These are phyloP conservation scores for Nemotelus nigrinus DNA, from an alignment of 2,888 invertebrate genomes.

Conservation along the genomic window DNA sequence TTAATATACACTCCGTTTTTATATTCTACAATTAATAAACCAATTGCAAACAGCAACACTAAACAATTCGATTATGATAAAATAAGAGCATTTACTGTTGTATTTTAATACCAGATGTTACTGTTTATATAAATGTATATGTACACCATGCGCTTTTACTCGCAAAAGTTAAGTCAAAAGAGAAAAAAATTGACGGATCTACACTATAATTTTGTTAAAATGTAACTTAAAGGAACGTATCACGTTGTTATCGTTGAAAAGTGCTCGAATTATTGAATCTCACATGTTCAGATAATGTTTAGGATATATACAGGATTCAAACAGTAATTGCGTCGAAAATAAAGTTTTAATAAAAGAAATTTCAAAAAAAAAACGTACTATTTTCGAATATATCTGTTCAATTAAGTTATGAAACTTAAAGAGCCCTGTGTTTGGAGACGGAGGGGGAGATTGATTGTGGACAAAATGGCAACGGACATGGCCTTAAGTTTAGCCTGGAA, in stretches of 20 bases:
- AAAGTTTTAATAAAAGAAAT: too few species aligned
- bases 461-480: too few species aligned
- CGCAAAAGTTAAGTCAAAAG: background rate
- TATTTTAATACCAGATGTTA: background rate
- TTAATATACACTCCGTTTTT: conserved; percentile 24
- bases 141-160: conserved; percentile 19
- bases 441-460: too few species aligned
- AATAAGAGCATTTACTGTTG: conserved; percentile 7
- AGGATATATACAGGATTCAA: too few species aligned
- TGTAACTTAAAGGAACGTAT: background rate
- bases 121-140: background rate
- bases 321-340: too few species aligned
- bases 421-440: too few species aligned
- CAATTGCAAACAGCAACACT: background rate
- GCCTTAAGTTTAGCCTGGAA: too few species aligned
- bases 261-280: background rate
- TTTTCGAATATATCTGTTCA: too few species aligned
- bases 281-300: too few species aligned
- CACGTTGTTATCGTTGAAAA: background rate
- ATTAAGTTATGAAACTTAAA: too few species aligned
- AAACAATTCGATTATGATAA: background rate
- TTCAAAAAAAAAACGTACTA: too few species aligned
- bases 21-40: background rate
- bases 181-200: too few species aligned
- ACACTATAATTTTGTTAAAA: conserved; percentile 8